Base-by-base conservation (phyloP, 2,113 vertebrate genomes). In the Bubo scandiacus region DNA sequence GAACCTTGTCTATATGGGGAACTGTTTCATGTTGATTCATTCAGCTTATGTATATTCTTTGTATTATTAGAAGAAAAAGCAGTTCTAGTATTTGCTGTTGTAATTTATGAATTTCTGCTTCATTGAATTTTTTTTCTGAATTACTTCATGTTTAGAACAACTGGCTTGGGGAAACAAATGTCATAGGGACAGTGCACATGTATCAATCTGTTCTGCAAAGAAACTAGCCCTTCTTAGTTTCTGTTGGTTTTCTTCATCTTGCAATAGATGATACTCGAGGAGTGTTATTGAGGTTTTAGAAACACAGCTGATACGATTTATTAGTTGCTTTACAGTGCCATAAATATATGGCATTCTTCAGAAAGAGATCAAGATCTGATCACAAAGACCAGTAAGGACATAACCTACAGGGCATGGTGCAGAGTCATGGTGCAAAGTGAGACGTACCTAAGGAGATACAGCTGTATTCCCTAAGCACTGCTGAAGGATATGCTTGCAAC, bases 171-270 rank as follows among this genome's bases (percentile, higher is more conserved):
- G 52, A 74, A 92, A 51, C 27, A 71, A 43, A 19, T 2, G 19
- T 12, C 1, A 0, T 49, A 17, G 5, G n/a, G 62, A 8, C 45
- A 86, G 8, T 21, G 38, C 12, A 30, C 8, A 1, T 23, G 5
- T n/a, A 42, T 87, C 32, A 15, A 2, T 65, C 17, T 58, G 51
- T 84, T 81, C 51, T 71, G 63, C 23, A 30, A 32, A 86, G 52
- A 79, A 84, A 55, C 55, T 47, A 73, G 18, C 12, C 20, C 9
- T 62, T 36, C 13, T n/a, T 70, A 14, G 11, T 74, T 63, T 43
- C 23, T 87, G 11, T 83, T 73, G 32, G 3, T 58, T 91, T 71
- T 51, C 20, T 87, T 79, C 3, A 2, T 81, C 59, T 77, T 78
- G n/a, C 20, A 55, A 0, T n/a, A 75, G 57, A 6, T 9, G 4